phyloP scores from a whole-genome alignment of 2,888 invertebrate species.

The Psylliodes chrysocephalus region DNA sequence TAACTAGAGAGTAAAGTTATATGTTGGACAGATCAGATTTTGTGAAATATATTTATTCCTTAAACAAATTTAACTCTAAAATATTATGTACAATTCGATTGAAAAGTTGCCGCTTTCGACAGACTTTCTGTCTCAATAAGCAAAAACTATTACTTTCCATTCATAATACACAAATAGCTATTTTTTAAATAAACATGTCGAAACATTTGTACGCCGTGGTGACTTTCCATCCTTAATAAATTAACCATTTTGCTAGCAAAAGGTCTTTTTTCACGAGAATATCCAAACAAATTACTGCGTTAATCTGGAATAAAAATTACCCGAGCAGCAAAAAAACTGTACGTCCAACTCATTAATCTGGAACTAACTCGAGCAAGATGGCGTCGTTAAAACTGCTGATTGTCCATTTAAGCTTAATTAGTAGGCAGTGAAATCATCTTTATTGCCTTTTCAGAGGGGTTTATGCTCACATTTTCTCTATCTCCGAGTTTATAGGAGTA shows the following conservation, averaged over 20 bases:
- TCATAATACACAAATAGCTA: too few relatives aligned
- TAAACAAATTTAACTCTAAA: too few relatives aligned
- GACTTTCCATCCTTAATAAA: constrained; percentile 8
- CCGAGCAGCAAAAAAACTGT: constrained; percentile 47
- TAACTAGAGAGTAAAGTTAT: too few relatives aligned
- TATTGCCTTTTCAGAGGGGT: constrained; percentile 44
- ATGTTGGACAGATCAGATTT: too few relatives aligned
- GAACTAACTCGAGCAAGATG: constrained; percentile 61
- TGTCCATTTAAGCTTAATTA: constrained; percentile 64
- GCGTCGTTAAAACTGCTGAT: constrained; percentile 63
- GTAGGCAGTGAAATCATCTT: constrained; percentile 60
- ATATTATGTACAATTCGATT: too few relatives aligned
- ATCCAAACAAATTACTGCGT: constrained; percentile 55
- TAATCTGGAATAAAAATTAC: constrained; percentile 50
- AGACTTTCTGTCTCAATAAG: too few relatives aligned
- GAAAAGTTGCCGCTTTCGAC: too few relatives aligned
- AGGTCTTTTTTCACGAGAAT: constrained; percentile 34
- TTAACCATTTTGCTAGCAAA: constrained; percentile 6
- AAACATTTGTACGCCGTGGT: too few relatives aligned
- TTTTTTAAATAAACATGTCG: too few relatives aligned
- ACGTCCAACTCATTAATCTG: constrained; percentile 58
- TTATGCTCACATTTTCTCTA: constrained; percentile 15
- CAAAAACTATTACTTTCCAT: too few relatives aligned
- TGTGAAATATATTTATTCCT: too few relatives aligned
- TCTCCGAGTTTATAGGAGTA: not conserved